A percentile compares a stretch with the other conserved stretches of the same genome.
phyloP scores from a whole-genome alignment of 1,140 invertebrate species.

The Pogonus chalceus region DNA sequence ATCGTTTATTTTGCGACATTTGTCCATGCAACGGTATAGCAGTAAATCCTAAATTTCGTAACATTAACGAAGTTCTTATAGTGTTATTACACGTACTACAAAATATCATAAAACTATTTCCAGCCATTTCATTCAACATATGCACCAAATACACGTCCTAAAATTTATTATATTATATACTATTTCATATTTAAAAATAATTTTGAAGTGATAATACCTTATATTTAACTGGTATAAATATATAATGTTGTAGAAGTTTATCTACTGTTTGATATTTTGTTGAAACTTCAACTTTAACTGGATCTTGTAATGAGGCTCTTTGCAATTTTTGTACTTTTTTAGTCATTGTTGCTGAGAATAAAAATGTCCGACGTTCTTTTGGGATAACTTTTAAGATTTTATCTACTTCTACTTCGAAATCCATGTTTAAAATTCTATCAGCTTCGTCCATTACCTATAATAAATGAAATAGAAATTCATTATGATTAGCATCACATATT shows the following conservation, averaged over 20 bases:
- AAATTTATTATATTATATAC: constrained; percentile 19
- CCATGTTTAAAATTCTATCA: constrained; percentile 91
- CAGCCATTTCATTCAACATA: constrained; percentile 89
- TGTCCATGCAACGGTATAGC: constrained; percentile 96
- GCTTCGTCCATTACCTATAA: constrained; percentile 86
- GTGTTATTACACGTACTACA: constrained; percentile 91
- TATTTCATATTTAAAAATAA: constrained; percentile 6
- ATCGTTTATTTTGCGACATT: constrained; percentile 89
- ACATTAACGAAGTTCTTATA: constrained; percentile 74
- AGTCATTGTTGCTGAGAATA: constrained; percentile 98
- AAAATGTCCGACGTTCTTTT: constrained; percentile 71
- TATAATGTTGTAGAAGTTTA: constrained; percentile 88
- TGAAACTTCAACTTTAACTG: constrained; percentile 91
- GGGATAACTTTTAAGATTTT: constrained; percentile 92
- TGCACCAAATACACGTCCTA: constrained; percentile 94
- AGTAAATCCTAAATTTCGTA: constrained; percentile 78
- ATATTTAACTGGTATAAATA: constrained; percentile 93
- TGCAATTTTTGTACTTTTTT: constrained; percentile 97
- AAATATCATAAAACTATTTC: constrained; percentile 96
- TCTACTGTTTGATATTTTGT: constrained; percentile 98
- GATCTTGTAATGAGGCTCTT: constrained; percentile 82
- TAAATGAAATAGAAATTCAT: constrained; percentile 5
- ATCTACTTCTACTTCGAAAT: constrained; percentile 92
- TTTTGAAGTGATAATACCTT: constrained; percentile 50
- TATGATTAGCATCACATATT: too few species aligned